These are phyloP conservation scores for Bathynomus jamesi DNA, from an alignment of 1,140 invertebrate species.

Conservation along the genomic window DNA sequence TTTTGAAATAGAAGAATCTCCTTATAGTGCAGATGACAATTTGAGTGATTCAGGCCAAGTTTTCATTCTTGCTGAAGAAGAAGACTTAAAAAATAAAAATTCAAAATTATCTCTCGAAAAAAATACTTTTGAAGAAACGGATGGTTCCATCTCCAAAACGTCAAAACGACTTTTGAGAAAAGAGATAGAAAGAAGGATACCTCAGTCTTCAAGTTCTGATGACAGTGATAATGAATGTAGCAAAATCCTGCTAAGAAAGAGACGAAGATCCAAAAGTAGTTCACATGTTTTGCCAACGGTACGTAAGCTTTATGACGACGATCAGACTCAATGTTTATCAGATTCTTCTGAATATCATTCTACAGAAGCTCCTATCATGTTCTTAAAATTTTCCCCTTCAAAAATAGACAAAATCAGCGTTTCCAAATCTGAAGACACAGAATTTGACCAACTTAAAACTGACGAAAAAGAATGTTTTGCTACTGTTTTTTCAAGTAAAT, in stretches of 20 bases:
- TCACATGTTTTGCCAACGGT: slow-evolving; percentile 11
- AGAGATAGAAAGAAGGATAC: slow-evolving; percentile 12
- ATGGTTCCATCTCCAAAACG: not conserved
- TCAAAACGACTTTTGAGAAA: slow-evolving; percentile 4
- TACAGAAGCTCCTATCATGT: not conserved
- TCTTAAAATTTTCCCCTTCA: too few relatives aligned
- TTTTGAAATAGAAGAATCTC: not conserved
- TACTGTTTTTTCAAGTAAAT: too few relatives aligned
- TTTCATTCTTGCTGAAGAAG: not conserved
- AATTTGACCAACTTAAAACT: too few relatives aligned
- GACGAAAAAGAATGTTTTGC: too few relatives aligned
- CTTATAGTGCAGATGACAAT: not conserved
- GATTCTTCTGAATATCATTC: not conserved
- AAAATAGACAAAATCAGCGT: too few relatives aligned
- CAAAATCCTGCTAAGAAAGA: slow-evolving; percentile 8
- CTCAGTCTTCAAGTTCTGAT: slow-evolving; percentile 18
- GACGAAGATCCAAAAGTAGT: slow-evolving; percentile 7
- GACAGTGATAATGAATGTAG: slow-evolving; percentile 19
- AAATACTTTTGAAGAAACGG: not conserved
- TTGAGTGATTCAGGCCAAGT: not conserved
- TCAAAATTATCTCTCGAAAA: not conserved
- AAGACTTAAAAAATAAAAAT: not conserved
- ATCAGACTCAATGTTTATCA: not conserved
- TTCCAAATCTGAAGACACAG: too few relatives aligned
- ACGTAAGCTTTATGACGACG: not conserved